Evolutionary conservation across 1,140 invertebrate genomes (phyloP).

Genomic region (Panagrolaimus sp.): DNA sequence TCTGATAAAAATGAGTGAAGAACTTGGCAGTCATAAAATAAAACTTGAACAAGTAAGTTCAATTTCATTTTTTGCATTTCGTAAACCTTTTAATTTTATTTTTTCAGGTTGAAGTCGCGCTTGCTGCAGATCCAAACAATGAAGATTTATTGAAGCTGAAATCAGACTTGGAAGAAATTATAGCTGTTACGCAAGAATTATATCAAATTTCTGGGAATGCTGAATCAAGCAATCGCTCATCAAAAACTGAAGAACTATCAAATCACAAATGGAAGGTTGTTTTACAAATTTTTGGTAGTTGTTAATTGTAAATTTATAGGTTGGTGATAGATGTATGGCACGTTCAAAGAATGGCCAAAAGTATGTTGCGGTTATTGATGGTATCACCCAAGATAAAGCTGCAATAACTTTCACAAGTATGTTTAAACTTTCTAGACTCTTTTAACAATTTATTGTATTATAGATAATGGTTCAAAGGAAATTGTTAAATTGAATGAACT

Average conservation of each 20-base stretch:
- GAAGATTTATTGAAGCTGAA: slow-evolving; percentile 5
- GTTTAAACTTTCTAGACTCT: background rate
- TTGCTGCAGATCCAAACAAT: slow-evolving; percentile 2
- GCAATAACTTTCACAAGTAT: slow-evolving; percentile 4
- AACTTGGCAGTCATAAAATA: slow-evolving; percentile 8
- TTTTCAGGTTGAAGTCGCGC: slow-evolving; percentile 8
- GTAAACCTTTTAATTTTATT: background rate
- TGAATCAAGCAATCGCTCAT: too few species aligned
- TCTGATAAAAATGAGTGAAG: background rate
- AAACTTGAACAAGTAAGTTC: slow-evolving; percentile 3
- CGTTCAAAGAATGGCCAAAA: background rate
- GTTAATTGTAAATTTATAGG: background rate
- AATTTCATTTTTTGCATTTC: background rate
- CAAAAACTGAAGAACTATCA: background rate
- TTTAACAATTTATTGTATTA: background rate
- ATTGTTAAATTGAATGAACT: slow-evolving; percentile 3
- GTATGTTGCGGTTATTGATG: background rate
- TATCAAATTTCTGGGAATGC: background rate
- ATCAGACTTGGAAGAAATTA: background rate
- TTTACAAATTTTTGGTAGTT: background rate
- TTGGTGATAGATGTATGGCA: slow-evolving; percentile 8
- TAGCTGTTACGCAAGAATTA: background rate
- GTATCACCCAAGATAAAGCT: slow-evolving; percentile 5
- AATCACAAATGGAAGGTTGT: background rate
- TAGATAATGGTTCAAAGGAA: slow-evolving; percentile 7